Conservation (phyloP, 1,140 invertebrate genomes). For the Globodera rostochiensis region DNA sequence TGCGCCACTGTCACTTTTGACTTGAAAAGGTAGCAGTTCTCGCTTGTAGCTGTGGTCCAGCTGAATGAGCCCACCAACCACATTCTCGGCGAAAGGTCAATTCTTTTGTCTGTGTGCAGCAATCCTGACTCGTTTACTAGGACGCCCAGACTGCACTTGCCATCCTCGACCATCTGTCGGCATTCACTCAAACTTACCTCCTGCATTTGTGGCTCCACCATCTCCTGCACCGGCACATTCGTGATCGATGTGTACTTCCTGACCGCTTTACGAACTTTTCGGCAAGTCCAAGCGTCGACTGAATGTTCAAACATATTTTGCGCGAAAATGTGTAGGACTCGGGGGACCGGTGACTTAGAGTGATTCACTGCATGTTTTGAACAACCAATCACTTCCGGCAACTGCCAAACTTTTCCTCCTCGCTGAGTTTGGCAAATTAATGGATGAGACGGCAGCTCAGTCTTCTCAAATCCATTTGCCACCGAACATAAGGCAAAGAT, state of each 20-base stretch:
- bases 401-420: background rate
- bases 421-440: too few relatives aligned
- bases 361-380: background rate
- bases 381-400: background rate
- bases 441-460: too few relatives aligned
- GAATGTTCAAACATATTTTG: background rate
- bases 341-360: background rate
- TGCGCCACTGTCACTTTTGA: background rate
- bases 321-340: background rate
- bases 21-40: conserved; percentile 17
- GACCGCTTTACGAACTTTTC: background rate
- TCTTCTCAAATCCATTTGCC: too few relatives aligned
- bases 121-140: conserved; percentile 7
- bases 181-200: background rate
- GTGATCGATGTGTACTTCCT: conserved; percentile 2
- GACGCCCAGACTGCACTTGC: conserved; percentile 5
- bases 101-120: conserved; percentile 7
- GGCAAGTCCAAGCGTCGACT: conserved; percentile 4
- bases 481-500: too few relatives aligned
- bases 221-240: background rate
- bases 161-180: conserved; percentile 6
- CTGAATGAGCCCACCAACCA: conserved; percentile 9
- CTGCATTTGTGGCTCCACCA: background rate
- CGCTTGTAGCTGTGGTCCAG: background rate
- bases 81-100: conserved; percentile 4